A percentile compares a stretch with the other conserved stretches of the same genome.
phyloP scores from a whole-genome alignment of 2,113 vertebrate genomes.

The Ciconia stormi region DNA sequence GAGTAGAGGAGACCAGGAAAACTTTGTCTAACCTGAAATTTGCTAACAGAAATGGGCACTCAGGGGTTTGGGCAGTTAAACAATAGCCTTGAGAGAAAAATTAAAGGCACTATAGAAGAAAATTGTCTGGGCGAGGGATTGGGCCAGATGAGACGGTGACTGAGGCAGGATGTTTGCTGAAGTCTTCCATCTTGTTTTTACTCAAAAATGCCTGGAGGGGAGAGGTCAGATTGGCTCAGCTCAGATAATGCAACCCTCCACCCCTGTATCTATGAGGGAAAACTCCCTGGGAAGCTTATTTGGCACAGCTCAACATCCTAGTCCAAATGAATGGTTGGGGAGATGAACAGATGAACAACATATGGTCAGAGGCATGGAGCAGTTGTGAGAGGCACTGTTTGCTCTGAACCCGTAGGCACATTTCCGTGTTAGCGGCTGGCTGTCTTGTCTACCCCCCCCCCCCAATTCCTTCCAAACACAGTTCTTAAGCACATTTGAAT shows the following conservation, averaged over 20 bases:
- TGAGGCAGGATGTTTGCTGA: not conserved
- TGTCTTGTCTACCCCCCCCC: not conserved
- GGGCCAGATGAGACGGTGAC: not conserved
- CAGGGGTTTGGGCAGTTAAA: not conserved
- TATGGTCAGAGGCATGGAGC: slow-evolving; percentile 30
- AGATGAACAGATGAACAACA: slow-evolving; percentile 56
- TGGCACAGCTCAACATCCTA: slow-evolving; percentile 19
- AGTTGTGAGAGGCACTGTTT: slow-evolving; percentile 13
- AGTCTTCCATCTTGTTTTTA: not conserved
- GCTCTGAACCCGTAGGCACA: slow-evolving; percentile 30
- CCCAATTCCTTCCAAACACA: slow-evolving; percentile 6
- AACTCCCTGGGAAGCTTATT: slow-evolving; percentile 38
- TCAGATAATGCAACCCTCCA: not conserved
- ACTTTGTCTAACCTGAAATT: not conserved
- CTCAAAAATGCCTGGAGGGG: not conserved
- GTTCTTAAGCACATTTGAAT: slow-evolving; percentile 8
- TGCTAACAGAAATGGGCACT: not conserved
- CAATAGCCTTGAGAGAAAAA: not conserved
- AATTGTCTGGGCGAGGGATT: not conserved
- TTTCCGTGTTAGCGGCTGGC: not conserved
- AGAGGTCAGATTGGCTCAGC: not conserved
- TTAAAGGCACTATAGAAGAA: not conserved
- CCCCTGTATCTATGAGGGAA: not conserved
- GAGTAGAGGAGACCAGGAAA: not conserved
- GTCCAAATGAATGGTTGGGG: slow-evolving; percentile 36